Conservation (phyloP, 2,113 vertebrate genomes). For the Arizona elegans region DNA sequence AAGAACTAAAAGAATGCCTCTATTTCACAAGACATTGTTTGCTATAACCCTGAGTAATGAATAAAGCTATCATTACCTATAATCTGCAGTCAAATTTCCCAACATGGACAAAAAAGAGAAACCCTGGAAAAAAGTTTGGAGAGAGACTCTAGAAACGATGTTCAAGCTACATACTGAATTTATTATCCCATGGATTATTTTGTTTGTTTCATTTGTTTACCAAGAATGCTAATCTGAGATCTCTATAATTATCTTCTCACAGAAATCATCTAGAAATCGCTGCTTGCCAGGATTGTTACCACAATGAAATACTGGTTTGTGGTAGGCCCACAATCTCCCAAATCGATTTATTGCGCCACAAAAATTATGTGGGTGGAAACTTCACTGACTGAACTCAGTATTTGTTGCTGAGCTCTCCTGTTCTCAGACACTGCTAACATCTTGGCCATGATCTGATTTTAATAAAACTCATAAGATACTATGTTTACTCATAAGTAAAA, state of each 20-base stretch:
- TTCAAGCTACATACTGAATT: neutral
- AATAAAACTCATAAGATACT: neutral
- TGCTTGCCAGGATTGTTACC: neutral
- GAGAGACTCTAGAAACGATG: neutral
- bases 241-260: neutral
- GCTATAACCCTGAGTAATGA: neutral
- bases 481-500: neutral
- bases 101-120: neutral
- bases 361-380: slow-evolving; percentile 7
- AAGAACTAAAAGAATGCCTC: neutral
- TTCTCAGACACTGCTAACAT: neutral
- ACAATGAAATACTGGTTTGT: slow-evolving; percentile 1
- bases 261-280: neutral
- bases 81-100: neutral
- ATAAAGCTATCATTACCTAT: neutral
- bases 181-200: neutral
- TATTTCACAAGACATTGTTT: neutral
- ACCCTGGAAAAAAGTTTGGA: no score
- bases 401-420: neutral
- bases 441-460: neutral
- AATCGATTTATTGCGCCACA: neutral
- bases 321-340: neutral
- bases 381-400: neutral
- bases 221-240: slow-evolving; percentile 1
- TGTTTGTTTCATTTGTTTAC: slow-evolving; percentile 5